phyloP scores from a whole-genome alignment of 2,113 vertebrate species.

The Ivindomyrus marchei region DNA sequence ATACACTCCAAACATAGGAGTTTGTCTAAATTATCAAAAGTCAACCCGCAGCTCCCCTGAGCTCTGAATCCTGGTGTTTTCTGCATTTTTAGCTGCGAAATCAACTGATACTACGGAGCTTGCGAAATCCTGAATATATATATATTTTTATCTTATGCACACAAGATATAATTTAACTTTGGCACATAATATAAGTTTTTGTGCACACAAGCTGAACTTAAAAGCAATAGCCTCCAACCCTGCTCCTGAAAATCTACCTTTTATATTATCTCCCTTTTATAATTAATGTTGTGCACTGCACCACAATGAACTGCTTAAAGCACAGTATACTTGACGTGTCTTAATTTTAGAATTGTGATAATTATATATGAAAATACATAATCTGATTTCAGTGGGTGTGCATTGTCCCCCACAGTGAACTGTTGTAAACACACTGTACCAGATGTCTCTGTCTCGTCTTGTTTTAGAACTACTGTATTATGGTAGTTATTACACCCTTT shows the following conservation, averaged over 20 bases:
- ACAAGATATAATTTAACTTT: background rate
- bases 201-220: background rate
- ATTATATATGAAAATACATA: background rate
- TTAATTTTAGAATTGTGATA: background rate
- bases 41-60: background rate
- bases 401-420: background rate
- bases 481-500: background rate
- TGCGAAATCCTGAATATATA: background rate
- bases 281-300: background rate
- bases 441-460: background rate
- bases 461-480: background rate
- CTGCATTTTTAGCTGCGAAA: background rate
- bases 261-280: background rate
- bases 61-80: background rate
- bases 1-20: background rate
- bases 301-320: background rate
- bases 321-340: background rate
- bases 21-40: background rate
- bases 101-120: background rate
- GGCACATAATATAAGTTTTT: background rate
- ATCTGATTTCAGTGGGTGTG: background rate
- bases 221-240: background rate
- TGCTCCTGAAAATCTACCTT: background rate
- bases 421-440: background rate
- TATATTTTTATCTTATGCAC: background rate